Evolutionary conservation across 2,888 invertebrate species (phyloP), one percentile per base, ranked within the genome.

Genomic region (Balanococcus diminutus): DNA sequence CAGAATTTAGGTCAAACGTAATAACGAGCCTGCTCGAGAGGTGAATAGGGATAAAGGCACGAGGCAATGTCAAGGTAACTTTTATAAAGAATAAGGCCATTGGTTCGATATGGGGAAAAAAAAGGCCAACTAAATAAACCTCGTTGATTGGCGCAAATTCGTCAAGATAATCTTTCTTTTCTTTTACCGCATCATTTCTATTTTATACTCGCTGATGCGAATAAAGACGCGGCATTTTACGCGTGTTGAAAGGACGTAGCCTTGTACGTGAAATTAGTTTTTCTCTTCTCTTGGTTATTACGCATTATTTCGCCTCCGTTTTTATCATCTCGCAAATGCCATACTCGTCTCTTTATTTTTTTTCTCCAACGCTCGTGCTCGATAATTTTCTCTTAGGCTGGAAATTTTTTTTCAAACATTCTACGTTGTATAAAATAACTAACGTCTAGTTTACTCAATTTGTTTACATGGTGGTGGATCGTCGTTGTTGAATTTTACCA

Each of bases 21-120:
- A 83, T 51, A 56, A 19, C 42, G n/a, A 67, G 36, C n/a, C 22
- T 61, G 22, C 6, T 4, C 67, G 22, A 36, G 61, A 83, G 83
- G 36, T n/a, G 51, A 51, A 36, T 39, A 36, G 83, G 36, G 61
- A 28, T 22, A 61, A 83, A 28, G 83, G 36, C 83, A 83, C 83
- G 83, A 83, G 83, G 83, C 83, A 83, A 83, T 83, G 83, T 83
- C 83, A 83, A 83, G 83, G 83, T 83, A 83, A 75, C 16, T 32
- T 32, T 67, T 67, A 5, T 9, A 25, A 31, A 75, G 75, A n/a
- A 31, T 75, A 31, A 75, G 75, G 31, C 75, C 32, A 32, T 19
- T 19, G 32, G 32, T 75, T 75, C 11, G 19, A 51, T 5, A 42
- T 2, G 9, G 56, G 3, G 56, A 67, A 28, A 67, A 61, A 67